Evolutionary conservation across 2,888 invertebrate genomes (phyloP).

Genomic region (Antitype chi): DNA sequence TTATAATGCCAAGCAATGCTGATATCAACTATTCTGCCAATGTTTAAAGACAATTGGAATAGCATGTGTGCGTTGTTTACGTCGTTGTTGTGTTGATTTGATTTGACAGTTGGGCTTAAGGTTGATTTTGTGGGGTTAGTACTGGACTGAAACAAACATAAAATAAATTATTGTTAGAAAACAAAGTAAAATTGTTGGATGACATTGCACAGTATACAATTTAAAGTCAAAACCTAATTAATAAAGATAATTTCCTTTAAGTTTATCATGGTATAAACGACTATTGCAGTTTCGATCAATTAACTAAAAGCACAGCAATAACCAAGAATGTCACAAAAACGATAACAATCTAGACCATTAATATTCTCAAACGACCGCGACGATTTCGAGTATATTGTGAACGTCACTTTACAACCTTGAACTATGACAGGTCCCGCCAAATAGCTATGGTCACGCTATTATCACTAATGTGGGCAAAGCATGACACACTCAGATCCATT

Average conservation of each 20-base stretch:
- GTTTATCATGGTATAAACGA: background rate
- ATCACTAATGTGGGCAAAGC: conserved; percentile 79
- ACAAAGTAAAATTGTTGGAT: too few species aligned
- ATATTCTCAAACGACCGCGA: conserved; percentile 37
- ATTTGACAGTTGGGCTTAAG: too few species aligned
- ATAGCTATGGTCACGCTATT: conserved; percentile 81
- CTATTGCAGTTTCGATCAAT: background rate
- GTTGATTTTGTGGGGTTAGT: too few species aligned
- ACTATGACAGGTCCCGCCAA: conserved; percentile 81
- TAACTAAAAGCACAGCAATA: conserved; percentile 9
- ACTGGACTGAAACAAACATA: too few species aligned
- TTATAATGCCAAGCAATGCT: too few species aligned
- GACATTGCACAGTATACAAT: background rate
- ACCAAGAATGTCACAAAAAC: conserved; percentile 30
- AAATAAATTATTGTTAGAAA: too few species aligned
- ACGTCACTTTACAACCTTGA: conserved; percentile 78
- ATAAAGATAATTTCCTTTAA: background rate
- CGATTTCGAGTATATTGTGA: conserved; percentile 66
- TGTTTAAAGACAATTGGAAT: too few species aligned
- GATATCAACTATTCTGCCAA: too few species aligned
- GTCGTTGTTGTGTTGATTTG: too few species aligned
- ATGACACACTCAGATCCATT: conserved; percentile 75
- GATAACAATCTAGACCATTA: conserved; percentile 16
- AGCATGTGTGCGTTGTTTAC: too few species aligned
- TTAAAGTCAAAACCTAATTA: background rate